Conservation (phyloP, 2,888 invertebrate species). For the Lepas anatifera region DNA sequence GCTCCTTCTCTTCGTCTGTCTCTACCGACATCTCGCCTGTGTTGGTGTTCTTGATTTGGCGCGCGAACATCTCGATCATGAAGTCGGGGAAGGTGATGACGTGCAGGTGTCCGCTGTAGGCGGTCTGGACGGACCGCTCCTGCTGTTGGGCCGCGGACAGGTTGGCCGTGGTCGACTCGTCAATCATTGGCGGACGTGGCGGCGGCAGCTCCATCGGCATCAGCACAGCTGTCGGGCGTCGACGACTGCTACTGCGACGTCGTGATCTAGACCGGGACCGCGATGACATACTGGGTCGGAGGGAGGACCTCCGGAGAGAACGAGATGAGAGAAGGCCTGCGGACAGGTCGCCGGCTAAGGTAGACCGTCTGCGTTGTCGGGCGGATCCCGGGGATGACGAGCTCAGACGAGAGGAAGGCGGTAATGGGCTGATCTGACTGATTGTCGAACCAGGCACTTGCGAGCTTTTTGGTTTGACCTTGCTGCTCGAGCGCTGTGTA, state of each 20-base stretch:
- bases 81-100: background rate
- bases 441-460: too few species aligned
- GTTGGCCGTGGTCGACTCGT: slow-evolving; percentile 56
- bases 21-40: background rate
- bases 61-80: slow-evolving; percentile 8
- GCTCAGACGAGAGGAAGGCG: too few species aligned
- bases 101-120: background rate
- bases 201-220: slow-evolving; percentile 70
- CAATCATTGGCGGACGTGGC: slow-evolving; percentile 71
- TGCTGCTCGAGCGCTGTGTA: too few species aligned
- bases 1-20: background rate
- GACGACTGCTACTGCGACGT: slow-evolving; percentile 36
- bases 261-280: background rate
- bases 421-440: too few species aligned
- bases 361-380: too few species aligned
- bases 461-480: too few species aligned
- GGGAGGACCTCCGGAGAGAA: too few species aligned
- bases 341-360: too few species aligned
- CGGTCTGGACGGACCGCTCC: slow-evolving; percentile 6
- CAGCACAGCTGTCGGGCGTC: slow-evolving; percentile 71
- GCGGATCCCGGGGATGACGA: too few species aligned
- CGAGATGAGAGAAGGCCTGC: too few species aligned
- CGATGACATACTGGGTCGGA: too few species aligned
- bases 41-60: background rate
- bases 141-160: slow-evolving; percentile 31